These are phyloP conservation scores for Sterna hirundo DNA, from an alignment of 2,113 vertebrate species.

Conservation along the genomic window DNA sequence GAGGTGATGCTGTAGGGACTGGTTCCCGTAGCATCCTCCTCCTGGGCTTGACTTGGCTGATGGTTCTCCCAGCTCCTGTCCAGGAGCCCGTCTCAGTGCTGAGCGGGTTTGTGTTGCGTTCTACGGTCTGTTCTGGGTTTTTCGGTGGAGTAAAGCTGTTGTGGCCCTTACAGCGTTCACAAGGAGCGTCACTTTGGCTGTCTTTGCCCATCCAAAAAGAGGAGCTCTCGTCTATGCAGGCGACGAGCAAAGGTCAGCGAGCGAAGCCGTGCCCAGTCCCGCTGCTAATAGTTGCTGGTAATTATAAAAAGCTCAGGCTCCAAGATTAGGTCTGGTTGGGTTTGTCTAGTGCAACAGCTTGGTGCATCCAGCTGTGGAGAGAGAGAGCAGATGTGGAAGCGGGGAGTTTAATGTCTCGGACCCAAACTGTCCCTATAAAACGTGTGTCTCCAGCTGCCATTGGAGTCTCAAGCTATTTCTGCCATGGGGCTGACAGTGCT, in stretches of 20 bases:
- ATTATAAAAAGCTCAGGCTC: neutral
- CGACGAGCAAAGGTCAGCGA: rapidly evolving
- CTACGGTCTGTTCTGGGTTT: neutral
- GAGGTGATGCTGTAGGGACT: rapidly evolving
- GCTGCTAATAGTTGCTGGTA: rapidly evolving
- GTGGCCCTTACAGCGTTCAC: neutral
- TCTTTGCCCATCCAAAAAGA: neutral
- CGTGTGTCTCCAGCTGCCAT: neutral
- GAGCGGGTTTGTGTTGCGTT: rapidly evolving
- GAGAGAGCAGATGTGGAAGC: neutral
- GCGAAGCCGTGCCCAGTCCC: neutral
- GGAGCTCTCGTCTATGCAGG: neutral
- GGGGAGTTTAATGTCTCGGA: neutral
- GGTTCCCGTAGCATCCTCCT: neutral
- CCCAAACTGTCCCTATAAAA: neutral
- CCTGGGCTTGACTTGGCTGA: neutral
- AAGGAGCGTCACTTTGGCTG: neutral
- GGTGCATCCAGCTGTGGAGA: neutral
- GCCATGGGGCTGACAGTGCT: neutral
- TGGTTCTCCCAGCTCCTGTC: neutral
- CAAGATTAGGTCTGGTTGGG: neutral
- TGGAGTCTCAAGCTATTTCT: neutral
- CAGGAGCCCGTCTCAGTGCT: neutral
- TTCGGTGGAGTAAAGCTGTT: neutral
- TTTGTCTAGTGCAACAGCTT: neutral